Percentiles rank a stretch among this genome's conserved stretches.
phyloP scores from a whole-genome alignment of 2,888 invertebrate species.

The Chymomyza caudatula region DNA sequence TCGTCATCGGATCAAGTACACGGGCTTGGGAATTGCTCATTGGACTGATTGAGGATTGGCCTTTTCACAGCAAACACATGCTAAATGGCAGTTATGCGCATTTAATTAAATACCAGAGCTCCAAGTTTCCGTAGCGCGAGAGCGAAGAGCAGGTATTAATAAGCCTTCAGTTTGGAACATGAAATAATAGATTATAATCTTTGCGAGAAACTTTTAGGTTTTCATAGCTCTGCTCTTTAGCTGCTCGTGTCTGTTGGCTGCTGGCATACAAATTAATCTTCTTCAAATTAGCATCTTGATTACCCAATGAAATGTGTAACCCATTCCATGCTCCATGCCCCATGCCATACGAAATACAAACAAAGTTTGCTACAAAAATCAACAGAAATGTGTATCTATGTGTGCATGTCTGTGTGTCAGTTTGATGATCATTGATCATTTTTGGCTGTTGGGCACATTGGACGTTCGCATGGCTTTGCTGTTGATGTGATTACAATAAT shows the following conservation, averaged over 20 bases:
- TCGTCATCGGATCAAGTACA: neutral
- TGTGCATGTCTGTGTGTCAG: slow-evolving; percentile 2
- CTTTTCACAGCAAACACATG: neutral
- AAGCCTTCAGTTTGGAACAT: slow-evolving; percentile 41
- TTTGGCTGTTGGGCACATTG: slow-evolving; percentile 26
- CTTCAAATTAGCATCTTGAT: slow-evolving; percentile 75
- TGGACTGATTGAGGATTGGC: too few species aligned
- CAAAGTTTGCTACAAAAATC: slow-evolving; percentile 53
- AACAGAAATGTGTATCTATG: slow-evolving; percentile 36
- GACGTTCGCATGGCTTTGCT: slow-evolving; percentile 50
- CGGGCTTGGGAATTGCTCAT: neutral
- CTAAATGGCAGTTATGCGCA: slow-evolving; percentile 34
- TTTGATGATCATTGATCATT: slow-evolving; percentile 60
- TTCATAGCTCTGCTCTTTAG: slow-evolving; percentile 6
- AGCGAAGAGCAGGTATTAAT: slow-evolving; percentile 50
- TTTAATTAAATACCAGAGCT: slow-evolving; percentile 54
- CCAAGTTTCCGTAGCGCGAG: slow-evolving; percentile 2
- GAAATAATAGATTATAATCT: slow-evolving; percentile 52
- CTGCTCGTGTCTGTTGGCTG: neutral
- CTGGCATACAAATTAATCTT: slow-evolving; percentile 68
- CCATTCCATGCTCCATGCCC: slow-evolving; percentile 31
- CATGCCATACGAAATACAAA: slow-evolving; percentile 1
- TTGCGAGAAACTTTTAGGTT: slow-evolving; percentile 15
- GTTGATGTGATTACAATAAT: slow-evolving; percentile 76
- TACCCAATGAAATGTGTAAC: slow-evolving; percentile 71